Evolutionary conservation across 1,140 invertebrate genomes (phyloP).

Genomic region (Wiebesia pumilae): DNA sequence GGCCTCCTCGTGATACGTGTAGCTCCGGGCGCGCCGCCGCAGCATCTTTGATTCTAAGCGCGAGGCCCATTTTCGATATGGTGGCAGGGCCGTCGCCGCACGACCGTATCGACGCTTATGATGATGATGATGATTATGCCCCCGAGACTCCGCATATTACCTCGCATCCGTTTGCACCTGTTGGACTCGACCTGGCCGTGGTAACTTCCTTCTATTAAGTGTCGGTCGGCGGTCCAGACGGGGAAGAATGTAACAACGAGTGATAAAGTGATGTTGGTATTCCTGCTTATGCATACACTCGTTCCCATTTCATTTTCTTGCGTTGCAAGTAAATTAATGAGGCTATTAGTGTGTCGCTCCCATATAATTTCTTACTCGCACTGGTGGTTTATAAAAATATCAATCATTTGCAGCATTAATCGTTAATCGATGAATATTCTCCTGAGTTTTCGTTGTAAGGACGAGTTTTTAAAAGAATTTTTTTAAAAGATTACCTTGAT

Average conservation of each 20-base stretch:
- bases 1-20: conserved; percentile 59
- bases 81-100: conserved; percentile 38
- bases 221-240: neutral
- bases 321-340: neutral
- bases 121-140: conserved; percentile 53
- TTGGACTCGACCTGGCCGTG: neutral
- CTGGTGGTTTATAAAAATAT: neutral
- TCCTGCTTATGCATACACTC: conserved; percentile 5
- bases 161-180: conserved; percentile 46
- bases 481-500: neutral
- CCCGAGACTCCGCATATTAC: conserved; percentile 12
- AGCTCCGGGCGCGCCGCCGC: conserved; percentile 65
- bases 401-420: neutral
- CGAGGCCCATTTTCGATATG: conserved; percentile 54
- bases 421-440: neutral
- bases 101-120: conserved; percentile 50
- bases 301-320: neutral
- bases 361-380: neutral
- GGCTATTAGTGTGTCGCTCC: neutral
- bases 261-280: conserved; percentile 45
- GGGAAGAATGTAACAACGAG: neutral
- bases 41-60: conserved; percentile 68
- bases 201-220: conserved; percentile 27
- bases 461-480: too few species aligned
- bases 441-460: neutral